A percentile compares a stretch with the other conserved stretches of the same genome.
Evolutionary conservation across 37 sponge, comb jelly and placozoan genomes (phyloP).

Genomic region (Amphimedon queenslandica): DNA sequence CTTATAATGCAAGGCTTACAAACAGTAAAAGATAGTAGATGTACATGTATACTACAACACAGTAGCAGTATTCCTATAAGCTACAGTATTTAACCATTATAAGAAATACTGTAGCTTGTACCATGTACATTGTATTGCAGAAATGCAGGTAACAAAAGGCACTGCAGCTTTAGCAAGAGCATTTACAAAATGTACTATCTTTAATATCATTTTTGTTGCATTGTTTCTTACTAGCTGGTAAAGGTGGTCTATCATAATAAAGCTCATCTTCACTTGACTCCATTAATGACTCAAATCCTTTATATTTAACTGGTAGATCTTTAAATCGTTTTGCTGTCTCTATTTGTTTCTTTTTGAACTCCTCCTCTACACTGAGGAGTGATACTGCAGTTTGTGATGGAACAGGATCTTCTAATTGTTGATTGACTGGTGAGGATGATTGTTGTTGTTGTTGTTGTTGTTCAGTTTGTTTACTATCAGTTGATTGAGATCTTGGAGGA

Average conservation of each 20-base stretch:
- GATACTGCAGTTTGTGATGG: not conserved
- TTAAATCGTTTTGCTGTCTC: conserved; percentile 11
- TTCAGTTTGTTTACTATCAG: not conserved
- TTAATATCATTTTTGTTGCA: not conserved
- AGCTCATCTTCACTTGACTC: conserved; percentile 16
- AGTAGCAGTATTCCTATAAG: too few species aligned
- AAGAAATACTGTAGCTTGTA: too few species aligned
- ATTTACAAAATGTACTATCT: too few species aligned
- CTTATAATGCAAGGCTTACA: too few species aligned
- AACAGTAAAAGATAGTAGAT: too few species aligned
- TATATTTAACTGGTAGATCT: conserved; percentile 30
- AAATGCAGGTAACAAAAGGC: too few species aligned
- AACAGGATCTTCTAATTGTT: not conserved
- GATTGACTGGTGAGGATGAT: not conserved
- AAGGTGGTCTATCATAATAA: conserved; percentile 5
- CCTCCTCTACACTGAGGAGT: conserved; percentile 16
- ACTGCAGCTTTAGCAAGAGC: too few species aligned
- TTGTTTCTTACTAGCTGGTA: too few species aligned
- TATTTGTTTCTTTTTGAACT: conserved; percentile 3
- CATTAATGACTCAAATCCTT: conserved; percentile 68
- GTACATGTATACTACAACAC: too few species aligned
- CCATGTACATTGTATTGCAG: too few species aligned
- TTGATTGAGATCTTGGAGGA: not conserved
- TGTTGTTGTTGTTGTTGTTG: not conserved
- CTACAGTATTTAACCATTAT: too few species aligned